A percentile compares a stretch with the other conserved stretches of the same genome.
Evolutionary conservation across 2,113 vertebrate species (phyloP).

Genomic region (Himantopus leucocephalus): DNA sequence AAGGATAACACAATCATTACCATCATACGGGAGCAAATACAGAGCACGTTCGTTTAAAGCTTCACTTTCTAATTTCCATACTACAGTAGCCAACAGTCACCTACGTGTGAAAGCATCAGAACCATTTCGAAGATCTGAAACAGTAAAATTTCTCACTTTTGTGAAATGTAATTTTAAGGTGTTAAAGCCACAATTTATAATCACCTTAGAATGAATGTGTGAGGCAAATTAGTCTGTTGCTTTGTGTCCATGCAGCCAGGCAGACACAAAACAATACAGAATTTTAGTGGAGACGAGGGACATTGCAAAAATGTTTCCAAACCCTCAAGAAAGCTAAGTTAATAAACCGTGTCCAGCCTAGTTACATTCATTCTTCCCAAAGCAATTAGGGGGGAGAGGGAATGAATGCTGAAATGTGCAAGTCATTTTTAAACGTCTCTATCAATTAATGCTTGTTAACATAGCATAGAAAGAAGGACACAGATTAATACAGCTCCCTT

Average conservation of each 20-base stretch:
- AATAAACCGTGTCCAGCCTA: neutral
- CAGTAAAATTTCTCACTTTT: neutral
- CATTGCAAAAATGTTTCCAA: neutral
- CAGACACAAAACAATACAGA: neutral
- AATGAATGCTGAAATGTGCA: neutral
- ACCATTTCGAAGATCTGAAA: neutral
- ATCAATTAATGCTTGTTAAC: neutral
- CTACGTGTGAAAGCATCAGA: neutral
- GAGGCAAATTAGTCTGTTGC: neutral
- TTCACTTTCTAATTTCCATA: neutral
- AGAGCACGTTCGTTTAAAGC: neutral
- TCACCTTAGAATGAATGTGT: neutral
- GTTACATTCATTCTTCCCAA: conserved; percentile 8
- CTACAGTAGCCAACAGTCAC: neutral
- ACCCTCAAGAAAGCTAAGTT: neutral
- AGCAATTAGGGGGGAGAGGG: neutral
- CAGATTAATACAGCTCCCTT: neutral
- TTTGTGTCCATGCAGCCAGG: neutral
- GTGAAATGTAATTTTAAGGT: neutral
- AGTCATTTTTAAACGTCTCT: neutral
- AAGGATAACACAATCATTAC: neutral
- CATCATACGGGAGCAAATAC: neutral
- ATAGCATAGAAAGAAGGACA: neutral
- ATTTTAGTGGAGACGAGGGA: neutral
- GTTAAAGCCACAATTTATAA: neutral